phyloP scores from a whole-genome alignment of 2,113 vertebrate genomes.

The Mesocricetus auratus region DNA sequence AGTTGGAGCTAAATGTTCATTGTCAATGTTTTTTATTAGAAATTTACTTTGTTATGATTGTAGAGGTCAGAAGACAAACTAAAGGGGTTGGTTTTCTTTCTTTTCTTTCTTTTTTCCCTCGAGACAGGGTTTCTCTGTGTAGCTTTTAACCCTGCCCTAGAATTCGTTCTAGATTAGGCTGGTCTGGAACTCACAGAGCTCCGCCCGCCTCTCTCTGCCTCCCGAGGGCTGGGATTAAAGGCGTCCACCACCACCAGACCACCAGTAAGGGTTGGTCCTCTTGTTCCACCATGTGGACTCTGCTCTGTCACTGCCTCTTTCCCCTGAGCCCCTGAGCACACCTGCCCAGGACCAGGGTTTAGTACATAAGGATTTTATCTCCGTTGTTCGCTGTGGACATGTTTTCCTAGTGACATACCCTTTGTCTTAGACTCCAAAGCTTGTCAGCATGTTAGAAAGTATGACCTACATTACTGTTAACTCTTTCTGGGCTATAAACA shows the following conservation, averaged over 20 bases:
- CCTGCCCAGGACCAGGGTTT: not conserved
- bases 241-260: too few species aligned
- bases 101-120: too few species aligned
- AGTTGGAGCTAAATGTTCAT: conserved; percentile 17
- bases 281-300: not conserved
- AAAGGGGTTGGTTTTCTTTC: not conserved
- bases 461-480: not conserved
- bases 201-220: too few species aligned
- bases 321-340: not conserved
- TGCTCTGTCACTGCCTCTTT: not conserved
- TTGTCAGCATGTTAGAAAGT: not conserved
- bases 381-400: not conserved
- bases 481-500: not conserved
- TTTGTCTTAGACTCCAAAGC: not conserved
- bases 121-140: too few species aligned
- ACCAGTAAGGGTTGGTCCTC: too few species aligned
- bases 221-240: too few species aligned
- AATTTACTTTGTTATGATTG: not conserved
- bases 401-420: not conserved
- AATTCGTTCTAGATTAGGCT: too few species aligned
- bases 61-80: not conserved
- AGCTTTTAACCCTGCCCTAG: too few species aligned
- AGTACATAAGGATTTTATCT: conserved; percentile 12
- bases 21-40: not conserved
- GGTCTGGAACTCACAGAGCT: too few species aligned